phyloP scores from a whole-genome alignment of 2,888 invertebrate species.

The Theretra japonica region DNA sequence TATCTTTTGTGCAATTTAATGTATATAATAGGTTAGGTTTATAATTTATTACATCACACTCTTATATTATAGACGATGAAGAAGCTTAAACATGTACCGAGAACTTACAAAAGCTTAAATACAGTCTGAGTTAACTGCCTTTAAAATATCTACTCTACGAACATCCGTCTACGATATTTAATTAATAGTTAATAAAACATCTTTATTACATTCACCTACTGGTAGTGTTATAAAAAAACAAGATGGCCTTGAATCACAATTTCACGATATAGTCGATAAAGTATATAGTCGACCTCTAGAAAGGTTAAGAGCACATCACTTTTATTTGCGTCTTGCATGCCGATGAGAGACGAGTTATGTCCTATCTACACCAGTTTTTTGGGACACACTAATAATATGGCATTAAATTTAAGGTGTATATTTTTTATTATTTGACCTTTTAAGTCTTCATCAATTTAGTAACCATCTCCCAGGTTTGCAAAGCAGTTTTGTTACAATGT shows the following conservation, averaged over 20 bases:
- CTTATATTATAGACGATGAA: too few species aligned
- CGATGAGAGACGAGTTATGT: conserved; percentile 60
- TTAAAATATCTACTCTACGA: not conserved
- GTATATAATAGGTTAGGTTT: not conserved
- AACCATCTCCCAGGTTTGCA: conserved; percentile 36
- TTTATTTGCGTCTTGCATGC: conserved; percentile 71
- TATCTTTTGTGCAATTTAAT: not conserved
- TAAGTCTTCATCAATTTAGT: conserved; percentile 39
- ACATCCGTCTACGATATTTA: conserved; percentile 38
- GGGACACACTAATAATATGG: conserved; percentile 44
- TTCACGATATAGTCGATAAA: conserved; percentile 75
- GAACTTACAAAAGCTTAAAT: not conserved
- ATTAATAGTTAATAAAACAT: conserved; percentile 57
- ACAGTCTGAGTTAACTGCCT: not conserved
- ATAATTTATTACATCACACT: not conserved
- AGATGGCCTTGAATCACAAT: conserved; percentile 74
- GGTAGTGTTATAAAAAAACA: conserved; percentile 53
- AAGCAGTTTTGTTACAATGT: conserved; percentile 26
- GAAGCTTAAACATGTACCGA: too few species aligned
- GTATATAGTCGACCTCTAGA: conserved; percentile 69
- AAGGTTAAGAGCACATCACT: conserved; percentile 80
- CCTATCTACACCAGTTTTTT: conserved; percentile 48
- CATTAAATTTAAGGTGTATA: conserved; percentile 39
- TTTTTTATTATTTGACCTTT: conserved; percentile 54
- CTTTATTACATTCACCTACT: conserved; percentile 47